Percentiles rank a stretch among this genome's conserved stretches.
These are phyloP conservation scores for Trichechus manatus DNA, from an alignment of 2,113 vertebrate species.

Conservation along the genomic window DNA sequence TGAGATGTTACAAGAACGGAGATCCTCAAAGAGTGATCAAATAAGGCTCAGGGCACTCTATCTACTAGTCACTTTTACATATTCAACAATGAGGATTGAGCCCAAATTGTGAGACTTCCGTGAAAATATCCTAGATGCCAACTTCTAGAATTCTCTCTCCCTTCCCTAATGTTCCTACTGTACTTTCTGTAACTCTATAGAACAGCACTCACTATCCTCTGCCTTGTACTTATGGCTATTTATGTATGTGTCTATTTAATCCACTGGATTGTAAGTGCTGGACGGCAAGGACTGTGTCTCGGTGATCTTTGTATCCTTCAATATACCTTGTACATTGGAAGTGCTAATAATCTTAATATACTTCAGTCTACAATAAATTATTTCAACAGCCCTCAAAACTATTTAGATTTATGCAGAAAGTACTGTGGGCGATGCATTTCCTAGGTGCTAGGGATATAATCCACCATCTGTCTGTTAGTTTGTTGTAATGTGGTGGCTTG, in stretches of 20 bases:
- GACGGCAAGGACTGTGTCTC: background rate
- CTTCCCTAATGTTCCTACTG: background rate
- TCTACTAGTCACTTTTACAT: background rate
- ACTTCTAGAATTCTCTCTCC: background rate
- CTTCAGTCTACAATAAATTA: constrained; percentile 18
- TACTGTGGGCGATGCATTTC: background rate
- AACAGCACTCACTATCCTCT: background rate
- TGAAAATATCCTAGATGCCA: constrained; percentile 5
- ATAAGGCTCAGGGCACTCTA: background rate
- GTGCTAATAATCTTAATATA: constrained; percentile 17
- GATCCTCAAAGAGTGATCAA: background rate
- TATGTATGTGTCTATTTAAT: background rate
- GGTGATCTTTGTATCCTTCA: background rate
- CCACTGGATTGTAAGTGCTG: background rate
- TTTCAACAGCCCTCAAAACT: constrained; percentile 44
- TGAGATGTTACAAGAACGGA: background rate
- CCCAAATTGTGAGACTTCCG: background rate
- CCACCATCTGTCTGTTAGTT: background rate
- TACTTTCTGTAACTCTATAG: background rate
- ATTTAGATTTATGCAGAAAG: constrained; percentile 28
- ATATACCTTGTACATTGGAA: background rate
- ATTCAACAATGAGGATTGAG: background rate
- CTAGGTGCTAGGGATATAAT: background rate
- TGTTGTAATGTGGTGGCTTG: background rate
- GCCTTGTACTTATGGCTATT: background rate